Percentiles rank a stretch among this genome's conserved stretches.
Conservation (phyloP, 1,140 invertebrate species). For the Eupristina koningsbergeri region DNA sequence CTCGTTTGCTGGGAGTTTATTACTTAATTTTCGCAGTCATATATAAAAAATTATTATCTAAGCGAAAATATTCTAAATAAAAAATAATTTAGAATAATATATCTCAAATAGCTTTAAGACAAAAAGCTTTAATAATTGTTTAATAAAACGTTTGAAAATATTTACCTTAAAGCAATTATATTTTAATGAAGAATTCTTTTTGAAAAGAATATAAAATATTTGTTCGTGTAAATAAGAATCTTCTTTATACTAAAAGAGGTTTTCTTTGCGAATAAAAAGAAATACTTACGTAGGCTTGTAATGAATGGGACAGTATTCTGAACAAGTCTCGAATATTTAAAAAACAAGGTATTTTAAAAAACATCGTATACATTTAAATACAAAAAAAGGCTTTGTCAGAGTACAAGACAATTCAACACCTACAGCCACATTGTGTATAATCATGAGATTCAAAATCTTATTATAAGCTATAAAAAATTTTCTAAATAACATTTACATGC, state of each 20-base stretch:
- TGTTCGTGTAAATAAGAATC: conserved; percentile 1
- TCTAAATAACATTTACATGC: conserved; percentile 11
- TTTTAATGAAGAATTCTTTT: conserved; percentile 21
- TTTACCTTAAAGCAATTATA: neutral
- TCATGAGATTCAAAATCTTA: neutral
- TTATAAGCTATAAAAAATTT: conserved; percentile 2
- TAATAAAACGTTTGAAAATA: conserved; percentile 6
- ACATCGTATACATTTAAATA: conserved; percentile 24
- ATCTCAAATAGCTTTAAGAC: too few relatives aligned
- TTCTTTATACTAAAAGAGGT: conserved; percentile 23
- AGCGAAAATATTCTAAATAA: neutral
- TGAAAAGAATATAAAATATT: conserved; percentile 8
- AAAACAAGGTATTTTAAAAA: conserved; percentile 32
- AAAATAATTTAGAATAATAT: neutral
- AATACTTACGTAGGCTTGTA: conserved; percentile 37
- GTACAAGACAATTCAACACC: conserved; percentile 35
- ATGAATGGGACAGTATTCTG: conserved; percentile 36
- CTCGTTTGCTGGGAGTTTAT: neutral
- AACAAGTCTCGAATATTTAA: conserved; percentile 28
- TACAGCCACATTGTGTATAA: conserved; percentile 27
- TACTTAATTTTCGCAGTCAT: neutral
- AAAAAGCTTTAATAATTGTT: neutral
- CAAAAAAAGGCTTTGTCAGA: conserved; percentile 11
- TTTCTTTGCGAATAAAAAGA: conserved; percentile 27
- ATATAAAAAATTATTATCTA: neutral